Evolutionary conservation across 2,888 invertebrate species (phyloP).

Genomic region (Diarsia brunnea): DNA sequence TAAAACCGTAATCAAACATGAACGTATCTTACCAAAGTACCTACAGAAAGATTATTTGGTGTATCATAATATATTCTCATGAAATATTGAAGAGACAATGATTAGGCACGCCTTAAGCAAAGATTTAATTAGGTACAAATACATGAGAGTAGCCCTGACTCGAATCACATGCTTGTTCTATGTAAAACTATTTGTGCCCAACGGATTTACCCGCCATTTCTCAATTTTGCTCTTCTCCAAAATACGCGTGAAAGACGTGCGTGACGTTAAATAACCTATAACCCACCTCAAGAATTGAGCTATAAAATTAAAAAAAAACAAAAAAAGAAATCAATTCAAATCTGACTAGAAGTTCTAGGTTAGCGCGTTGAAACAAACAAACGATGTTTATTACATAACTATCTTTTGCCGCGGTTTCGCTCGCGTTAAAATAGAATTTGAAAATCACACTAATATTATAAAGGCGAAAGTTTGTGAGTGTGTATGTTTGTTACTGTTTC

Average conservation of each 20-base stretch:
- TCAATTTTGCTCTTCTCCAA: not conserved
- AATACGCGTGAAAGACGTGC: too few species aligned
- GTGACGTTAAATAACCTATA: not conserved
- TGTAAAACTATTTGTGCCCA: not conserved
- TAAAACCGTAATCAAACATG: not conserved
- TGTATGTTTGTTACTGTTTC: too few species aligned
- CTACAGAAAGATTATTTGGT: not conserved
- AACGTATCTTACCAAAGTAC: not conserved
- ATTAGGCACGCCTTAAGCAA: not conserved
- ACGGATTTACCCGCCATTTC: not conserved
- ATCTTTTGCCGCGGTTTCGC: too few species aligned
- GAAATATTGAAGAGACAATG: constrained; percentile 1
- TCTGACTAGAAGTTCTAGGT: not conserved
- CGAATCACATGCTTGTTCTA: constrained; percentile 9
- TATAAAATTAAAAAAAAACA: not conserved
- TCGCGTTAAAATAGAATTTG: too few species aligned
- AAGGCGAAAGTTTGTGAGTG: too few species aligned
- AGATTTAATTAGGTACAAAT: constrained; percentile 1
- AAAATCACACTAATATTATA: too few species aligned
- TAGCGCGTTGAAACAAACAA: not conserved
- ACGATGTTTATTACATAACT: too few species aligned
- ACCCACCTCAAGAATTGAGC: not conserved
- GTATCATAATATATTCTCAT: constrained; percentile 8
- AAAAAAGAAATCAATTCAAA: too few species aligned
- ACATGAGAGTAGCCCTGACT: constrained; percentile 37